These are phyloP conservation scores for Chloroceryle amazona DNA, from an alignment of 2,797 vertebrate genomes.

Conservation along the genomic window DNA sequence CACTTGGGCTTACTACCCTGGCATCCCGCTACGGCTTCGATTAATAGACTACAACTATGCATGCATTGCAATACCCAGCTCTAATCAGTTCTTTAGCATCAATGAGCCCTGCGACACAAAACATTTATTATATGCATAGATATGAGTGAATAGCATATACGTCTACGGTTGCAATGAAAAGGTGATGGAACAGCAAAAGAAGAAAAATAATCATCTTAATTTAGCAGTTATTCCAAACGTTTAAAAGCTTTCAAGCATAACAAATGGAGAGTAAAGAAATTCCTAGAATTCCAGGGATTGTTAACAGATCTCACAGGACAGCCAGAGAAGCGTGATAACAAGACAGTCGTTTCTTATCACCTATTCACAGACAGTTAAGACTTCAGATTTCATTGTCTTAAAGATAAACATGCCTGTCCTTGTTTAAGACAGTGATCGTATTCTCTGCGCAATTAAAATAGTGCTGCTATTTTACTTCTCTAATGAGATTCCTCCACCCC, in stretches of 20 bases:
- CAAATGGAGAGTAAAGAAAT: constrained; percentile 49
- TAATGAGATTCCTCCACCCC: background rate
- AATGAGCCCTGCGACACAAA: background rate
- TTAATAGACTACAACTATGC: background rate
- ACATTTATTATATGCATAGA: background rate
- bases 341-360: constrained; percentile 37
- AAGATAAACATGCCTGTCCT: constrained; percentile 3
- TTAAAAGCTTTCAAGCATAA: constrained; percentile 29
- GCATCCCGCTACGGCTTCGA: background rate
- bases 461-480: background rate
- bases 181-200: background rate
- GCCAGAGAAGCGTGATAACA: constrained; percentile 39
- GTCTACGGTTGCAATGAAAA: background rate
- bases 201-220: background rate
- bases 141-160: background rate
- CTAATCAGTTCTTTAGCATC: background rate
- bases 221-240: background rate
- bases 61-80: background rate
- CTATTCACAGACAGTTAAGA: constrained; percentile 26
- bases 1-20: background rate
- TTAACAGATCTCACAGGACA: constrained; percentile 57
- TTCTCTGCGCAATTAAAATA: background rate
- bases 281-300: constrained; percentile 64
- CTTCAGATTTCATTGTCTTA: constrained; percentile 39
- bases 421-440: background rate